Evolutionary conservation across 1,140 invertebrate species (phyloP).

Genomic region (Tigriopus japonicus): DNA sequence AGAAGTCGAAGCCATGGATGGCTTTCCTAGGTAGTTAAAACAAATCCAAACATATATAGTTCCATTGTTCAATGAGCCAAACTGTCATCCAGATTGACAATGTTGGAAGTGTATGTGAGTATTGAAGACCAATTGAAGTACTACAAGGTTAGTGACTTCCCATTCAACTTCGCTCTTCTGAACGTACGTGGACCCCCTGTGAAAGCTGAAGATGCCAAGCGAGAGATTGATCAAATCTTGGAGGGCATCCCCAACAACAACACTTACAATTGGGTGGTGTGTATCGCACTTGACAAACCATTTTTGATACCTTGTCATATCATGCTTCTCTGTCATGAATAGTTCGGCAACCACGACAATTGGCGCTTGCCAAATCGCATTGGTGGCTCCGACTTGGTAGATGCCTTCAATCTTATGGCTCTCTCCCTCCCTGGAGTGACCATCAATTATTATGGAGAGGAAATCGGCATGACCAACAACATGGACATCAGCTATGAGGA

Average conservation of each 20-base stretch:
- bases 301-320: not conserved
- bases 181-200: not conserved
- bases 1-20: not conserved
- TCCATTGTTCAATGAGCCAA: too few relatives aligned
- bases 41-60: too few relatives aligned
- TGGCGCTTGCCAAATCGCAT: constrained; percentile 36
- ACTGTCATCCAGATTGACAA: not conserved
- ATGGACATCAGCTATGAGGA: constrained; percentile 18
- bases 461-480: constrained; percentile 50
- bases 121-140: not conserved
- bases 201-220: not conserved
- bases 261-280: not conserved
- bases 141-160: not conserved
- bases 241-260: not conserved
- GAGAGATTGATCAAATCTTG: not conserved
- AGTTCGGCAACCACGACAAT: constrained; percentile 48
- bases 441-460: constrained; percentile 60
- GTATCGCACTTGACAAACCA: not conserved
- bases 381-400: constrained; percentile 32
- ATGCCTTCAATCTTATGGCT: constrained; percentile 42
- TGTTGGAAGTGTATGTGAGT: not conserved
- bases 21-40: not conserved
- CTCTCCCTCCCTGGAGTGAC: constrained; percentile 46
- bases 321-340: constrained; percentile 5
- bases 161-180: not conserved